phyloP scores from a whole-genome alignment of 2,797 vertebrate species.

The Xyrichtys novacula region DNA sequence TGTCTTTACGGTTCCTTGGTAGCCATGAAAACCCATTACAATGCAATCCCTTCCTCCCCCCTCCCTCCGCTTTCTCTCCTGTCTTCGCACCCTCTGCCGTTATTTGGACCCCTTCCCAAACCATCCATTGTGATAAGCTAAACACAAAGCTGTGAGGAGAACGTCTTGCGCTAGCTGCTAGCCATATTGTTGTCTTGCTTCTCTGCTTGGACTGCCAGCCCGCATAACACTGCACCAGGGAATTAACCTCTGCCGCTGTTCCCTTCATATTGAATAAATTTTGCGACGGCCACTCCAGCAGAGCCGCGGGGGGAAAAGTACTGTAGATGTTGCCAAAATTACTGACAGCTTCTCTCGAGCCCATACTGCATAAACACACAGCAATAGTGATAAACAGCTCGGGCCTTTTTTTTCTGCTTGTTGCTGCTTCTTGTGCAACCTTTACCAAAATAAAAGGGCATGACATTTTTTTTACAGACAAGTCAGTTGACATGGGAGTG shows the following conservation, averaged over 20 bases:
- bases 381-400: conserved; percentile 63
- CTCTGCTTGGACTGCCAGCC: conserved; percentile 61
- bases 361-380: conserved; percentile 42
- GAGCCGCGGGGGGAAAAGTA: conserved; percentile 26
- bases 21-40: conserved; percentile 60
- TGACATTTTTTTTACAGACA: conserved; percentile 63
- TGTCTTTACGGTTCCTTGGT: conserved; percentile 45
- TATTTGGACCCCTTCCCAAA: conserved; percentile 70
- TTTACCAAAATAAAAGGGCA: conserved; percentile 73
- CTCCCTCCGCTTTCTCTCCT: conserved; percentile 34
- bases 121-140: conserved; percentile 72
- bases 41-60: conserved; percentile 49
- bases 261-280: conserved; percentile 47
- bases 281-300: conserved; percentile 36
- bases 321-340: conserved; percentile 64
- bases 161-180: conserved; percentile 64
- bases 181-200: conserved; percentile 66
- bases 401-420: conserved; percentile 39
- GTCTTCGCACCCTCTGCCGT: conserved; percentile 61
- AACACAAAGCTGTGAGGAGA: conserved; percentile 67
- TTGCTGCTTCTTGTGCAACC: conserved; percentile 61
- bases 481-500: conserved; percentile 54
- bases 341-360: conserved; percentile 54
- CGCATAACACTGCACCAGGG: conserved; percentile 57
- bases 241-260: conserved; percentile 65